Conservation (phyloP, 2,113 vertebrate species). For the Globicephala melas region DNA sequence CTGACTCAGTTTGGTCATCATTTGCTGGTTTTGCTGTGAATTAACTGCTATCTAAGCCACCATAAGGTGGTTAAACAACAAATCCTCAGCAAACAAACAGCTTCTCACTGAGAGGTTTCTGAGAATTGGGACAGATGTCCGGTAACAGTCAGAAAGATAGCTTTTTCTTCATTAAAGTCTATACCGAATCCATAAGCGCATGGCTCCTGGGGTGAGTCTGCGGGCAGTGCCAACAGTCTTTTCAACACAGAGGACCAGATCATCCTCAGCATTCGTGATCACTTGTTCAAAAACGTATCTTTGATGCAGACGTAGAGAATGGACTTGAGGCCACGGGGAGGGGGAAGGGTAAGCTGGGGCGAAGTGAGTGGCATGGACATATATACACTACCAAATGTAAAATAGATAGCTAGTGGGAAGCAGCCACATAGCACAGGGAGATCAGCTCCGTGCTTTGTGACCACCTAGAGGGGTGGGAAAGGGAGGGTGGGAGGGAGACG, state of each 20-base stretch:
- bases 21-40: background rate
- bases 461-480: too few species aligned
- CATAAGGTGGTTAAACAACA: background rate
- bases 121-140: background rate
- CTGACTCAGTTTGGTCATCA: background rate
- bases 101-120: background rate
- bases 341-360: too few species aligned
- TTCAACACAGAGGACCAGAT: background rate
- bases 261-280: background rate
- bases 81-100: background rate
- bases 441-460: too few species aligned
- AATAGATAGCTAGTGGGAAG: too few species aligned
- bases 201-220: background rate
- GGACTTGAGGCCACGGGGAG: too few species aligned
- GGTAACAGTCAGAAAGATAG: background rate
- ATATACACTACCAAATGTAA: too few species aligned
- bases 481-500: too few species aligned
- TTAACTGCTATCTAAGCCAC: background rate
- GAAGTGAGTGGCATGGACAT: too few species aligned
- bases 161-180: background rate
- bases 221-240: background rate
- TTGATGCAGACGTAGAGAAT: too few species aligned
- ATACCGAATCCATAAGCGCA: background rate
- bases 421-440: too few species aligned
- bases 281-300: background rate